Evolutionary conservation across 2,888 invertebrate genomes (phyloP).

Genomic region (Automeris io): DNA sequence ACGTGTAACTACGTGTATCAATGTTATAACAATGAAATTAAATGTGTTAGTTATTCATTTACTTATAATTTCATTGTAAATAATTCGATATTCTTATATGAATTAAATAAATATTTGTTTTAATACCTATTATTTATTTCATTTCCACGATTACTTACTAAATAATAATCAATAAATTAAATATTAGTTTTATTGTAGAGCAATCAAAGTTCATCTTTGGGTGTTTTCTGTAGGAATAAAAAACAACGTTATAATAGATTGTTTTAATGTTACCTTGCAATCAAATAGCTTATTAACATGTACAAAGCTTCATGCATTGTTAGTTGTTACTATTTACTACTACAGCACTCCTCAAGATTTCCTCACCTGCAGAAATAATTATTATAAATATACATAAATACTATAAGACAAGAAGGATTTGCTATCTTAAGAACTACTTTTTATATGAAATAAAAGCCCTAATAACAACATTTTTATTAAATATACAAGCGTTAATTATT

Average conservation of each 20-base stretch:
- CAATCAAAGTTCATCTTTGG: constrained; percentile 35
- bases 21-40: constrained; percentile 72
- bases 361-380: constrained; percentile 24
- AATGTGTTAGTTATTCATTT: constrained; percentile 55
- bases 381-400: not conserved
- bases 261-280: constrained; percentile 15
- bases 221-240: constrained; percentile 28
- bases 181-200: not conserved
- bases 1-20: constrained; percentile 62
- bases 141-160: constrained; percentile 10
- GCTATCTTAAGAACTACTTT: too few relatives aligned
- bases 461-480: too few relatives aligned
- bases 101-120: constrained; percentile 75
- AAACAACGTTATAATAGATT: constrained; percentile 18
- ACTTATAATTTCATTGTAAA: constrained; percentile 73
- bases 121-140: constrained; percentile 55
- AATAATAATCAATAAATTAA: not conserved
- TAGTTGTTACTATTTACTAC: constrained; percentile 9
- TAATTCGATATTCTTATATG: constrained; percentile 72
- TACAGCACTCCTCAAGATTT: constrained; percentile 13
- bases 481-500: too few relatives aligned
- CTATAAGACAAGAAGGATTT: too few relatives aligned
- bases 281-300: constrained; percentile 11
- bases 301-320: not conserved
- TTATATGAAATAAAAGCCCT: too few relatives aligned